Evolutionary conservation across 2,888 invertebrate species (phyloP).

Genomic region (Furcula furcula): DNA sequence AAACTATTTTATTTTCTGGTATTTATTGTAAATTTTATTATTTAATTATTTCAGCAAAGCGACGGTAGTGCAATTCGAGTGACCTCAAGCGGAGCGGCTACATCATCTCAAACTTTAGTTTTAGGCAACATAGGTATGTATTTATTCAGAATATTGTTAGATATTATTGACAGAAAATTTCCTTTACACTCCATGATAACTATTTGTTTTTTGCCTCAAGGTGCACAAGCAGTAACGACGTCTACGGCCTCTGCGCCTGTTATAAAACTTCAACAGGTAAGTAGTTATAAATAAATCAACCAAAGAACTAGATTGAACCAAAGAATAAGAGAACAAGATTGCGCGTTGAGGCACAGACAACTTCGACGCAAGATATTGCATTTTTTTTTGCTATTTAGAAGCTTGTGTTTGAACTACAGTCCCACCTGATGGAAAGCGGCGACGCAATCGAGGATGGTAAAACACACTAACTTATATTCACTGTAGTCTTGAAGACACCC

Average conservation of each 20-base stretch:
- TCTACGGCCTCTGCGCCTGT: constrained; percentile 62
- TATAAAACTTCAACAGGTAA: constrained; percentile 73
- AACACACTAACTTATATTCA: too few species aligned
- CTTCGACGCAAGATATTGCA: too few species aligned
- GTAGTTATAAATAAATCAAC: not conserved
- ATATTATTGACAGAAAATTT: not conserved
- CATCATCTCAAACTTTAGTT: constrained; percentile 71
- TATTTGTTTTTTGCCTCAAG: constrained; percentile 32
- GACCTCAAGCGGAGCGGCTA: constrained; percentile 51
- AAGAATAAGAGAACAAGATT: too few species aligned
- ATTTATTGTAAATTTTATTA: too few species aligned
- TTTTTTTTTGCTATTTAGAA: too few species aligned
- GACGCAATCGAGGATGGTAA: too few species aligned
- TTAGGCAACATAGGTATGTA: constrained; percentile 69
- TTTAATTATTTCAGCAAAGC: constrained; percentile 50
- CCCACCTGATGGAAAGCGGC: too few species aligned
- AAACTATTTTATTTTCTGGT: too few species aligned
- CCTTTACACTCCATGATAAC: not conserved
- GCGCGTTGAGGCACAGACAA: too few species aligned
- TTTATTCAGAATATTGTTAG: not conserved
- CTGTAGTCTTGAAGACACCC: too few species aligned
- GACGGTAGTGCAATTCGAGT: constrained; percentile 66
- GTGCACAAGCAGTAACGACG: constrained; percentile 60
- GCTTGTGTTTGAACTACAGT: too few species aligned
- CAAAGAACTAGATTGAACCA: too few species aligned